These are phyloP conservation scores for Ricordea florida DNA, from an alignment of 92 coral and sea anemone genomes.

Conservation along the genomic window DNA sequence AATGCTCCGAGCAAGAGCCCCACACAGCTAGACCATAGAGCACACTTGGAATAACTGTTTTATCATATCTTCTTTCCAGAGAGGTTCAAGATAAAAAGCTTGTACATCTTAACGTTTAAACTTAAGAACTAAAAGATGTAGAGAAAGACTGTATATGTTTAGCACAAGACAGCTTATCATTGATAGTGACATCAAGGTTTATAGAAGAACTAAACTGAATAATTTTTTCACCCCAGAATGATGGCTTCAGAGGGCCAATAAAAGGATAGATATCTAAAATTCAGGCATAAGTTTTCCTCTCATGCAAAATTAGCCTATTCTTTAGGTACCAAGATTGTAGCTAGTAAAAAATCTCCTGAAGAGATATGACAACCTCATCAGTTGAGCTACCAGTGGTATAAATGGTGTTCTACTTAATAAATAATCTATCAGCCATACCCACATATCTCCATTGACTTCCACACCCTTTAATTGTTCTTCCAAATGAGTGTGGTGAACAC, in stretches of 20 bases:
- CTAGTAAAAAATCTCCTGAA: background rate
- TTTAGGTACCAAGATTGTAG: background rate
- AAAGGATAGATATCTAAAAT: background rate
- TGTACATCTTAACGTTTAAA: background rate
- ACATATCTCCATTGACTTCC: conserved; percentile 2
- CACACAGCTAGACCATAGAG: background rate
- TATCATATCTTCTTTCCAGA: background rate
- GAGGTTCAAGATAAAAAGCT: background rate
- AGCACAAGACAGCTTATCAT: background rate
- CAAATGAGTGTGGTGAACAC: background rate
- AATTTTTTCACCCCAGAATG: background rate
- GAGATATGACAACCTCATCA: background rate
- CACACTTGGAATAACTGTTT: background rate
- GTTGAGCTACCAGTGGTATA: background rate
- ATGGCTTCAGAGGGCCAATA: background rate
- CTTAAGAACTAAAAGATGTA: background rate
- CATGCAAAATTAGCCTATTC: background rate
- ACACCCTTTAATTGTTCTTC: conserved; percentile 1
- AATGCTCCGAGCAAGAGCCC: background rate
- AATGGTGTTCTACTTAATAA: background rate
- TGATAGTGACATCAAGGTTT: background rate
- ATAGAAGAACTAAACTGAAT: background rate
- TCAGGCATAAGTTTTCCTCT: background rate
- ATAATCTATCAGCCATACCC: conserved; percentile 1
- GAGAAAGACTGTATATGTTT: background rate